These are phyloP conservation scores for Aegithalos caudatus DNA, from an alignment of 2,113 vertebrate genomes.

Conservation along the genomic window DNA sequence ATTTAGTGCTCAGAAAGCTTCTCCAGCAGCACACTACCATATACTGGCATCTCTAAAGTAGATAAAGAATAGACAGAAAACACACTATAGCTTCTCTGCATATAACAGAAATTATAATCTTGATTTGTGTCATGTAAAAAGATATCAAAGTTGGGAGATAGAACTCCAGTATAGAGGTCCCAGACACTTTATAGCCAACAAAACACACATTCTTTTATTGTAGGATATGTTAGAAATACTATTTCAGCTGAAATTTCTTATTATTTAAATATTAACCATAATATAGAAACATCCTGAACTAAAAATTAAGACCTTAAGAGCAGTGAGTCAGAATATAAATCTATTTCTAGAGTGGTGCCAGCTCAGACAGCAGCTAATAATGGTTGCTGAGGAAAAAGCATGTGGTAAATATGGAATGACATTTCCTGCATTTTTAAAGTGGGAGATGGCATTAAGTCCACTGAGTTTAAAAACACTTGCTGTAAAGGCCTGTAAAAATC, in stretches of 20 bases:
- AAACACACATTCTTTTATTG: neutral
- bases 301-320: neutral
- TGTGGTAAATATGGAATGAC: neutral
- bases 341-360: neutral
- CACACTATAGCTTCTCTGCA: neutral
- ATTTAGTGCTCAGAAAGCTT: neutral
- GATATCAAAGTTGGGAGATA: neutral
- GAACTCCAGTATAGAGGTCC: neutral
- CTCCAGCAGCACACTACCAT: neutral
- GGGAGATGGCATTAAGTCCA: neutral
- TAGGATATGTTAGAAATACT: neutral
- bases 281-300: neutral
- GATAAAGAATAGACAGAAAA: neutral
- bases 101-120: neutral
- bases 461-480: neutral
- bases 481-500: neutral
- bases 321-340: constrained; percentile 1
- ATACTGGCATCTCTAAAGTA: neutral
- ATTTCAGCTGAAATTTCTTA: neutral
- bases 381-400: neutral
- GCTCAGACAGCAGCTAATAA: constrained; percentile 8
- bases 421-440: neutral
- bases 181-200: neutral
- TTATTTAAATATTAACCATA: neutral
- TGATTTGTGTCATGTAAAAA: neutral